Percentiles rank a stretch among this genome's conserved stretches.
Conservation (phyloP, 2,888 invertebrate genomes). For the Sicus ferrugineus region DNA sequence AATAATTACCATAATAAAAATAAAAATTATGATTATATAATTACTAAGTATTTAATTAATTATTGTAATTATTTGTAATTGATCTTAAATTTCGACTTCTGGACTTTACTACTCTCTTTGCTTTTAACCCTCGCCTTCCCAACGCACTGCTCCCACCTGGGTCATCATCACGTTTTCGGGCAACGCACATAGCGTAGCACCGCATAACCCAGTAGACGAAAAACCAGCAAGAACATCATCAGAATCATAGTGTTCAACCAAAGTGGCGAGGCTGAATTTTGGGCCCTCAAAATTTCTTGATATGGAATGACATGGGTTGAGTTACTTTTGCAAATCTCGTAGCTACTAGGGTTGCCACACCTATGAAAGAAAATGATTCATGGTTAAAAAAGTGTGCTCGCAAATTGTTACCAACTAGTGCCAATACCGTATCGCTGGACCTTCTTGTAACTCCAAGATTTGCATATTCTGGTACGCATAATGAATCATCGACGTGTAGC, state of each 20-base stretch:
- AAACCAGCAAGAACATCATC: constrained; percentile 74
- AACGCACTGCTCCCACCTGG: constrained; percentile 15
- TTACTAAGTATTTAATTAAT: neutral
- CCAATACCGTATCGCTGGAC: constrained; percentile 72
- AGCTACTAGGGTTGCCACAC: constrained; percentile 74
- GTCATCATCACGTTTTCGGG: constrained; percentile 67
- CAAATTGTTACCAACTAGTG: neutral
- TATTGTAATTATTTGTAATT: neutral
- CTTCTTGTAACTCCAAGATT: constrained; percentile 77
- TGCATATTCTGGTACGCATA: constrained; percentile 85
- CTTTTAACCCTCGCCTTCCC: too few species aligned
- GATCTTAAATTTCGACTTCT: neutral
- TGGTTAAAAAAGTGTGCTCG: constrained; percentile 51
- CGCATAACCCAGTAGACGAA: constrained; percentile 76
- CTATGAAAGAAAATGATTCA: constrained; percentile 62
- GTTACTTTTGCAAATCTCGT: constrained; percentile 70
- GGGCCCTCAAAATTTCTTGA: constrained; percentile 72
- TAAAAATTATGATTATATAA: neutral
- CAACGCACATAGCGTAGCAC: constrained; percentile 76
- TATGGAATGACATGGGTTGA: constrained; percentile 70
- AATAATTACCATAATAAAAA: too few species aligned
- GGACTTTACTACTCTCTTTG: neutral
- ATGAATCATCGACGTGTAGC: constrained; percentile 79
- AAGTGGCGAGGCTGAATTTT: constrained; percentile 72
- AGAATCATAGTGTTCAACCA: constrained; percentile 79